Conservation (phyloP, 1,140 invertebrate genomes). For the Drosophila pruinosa region DNA sequence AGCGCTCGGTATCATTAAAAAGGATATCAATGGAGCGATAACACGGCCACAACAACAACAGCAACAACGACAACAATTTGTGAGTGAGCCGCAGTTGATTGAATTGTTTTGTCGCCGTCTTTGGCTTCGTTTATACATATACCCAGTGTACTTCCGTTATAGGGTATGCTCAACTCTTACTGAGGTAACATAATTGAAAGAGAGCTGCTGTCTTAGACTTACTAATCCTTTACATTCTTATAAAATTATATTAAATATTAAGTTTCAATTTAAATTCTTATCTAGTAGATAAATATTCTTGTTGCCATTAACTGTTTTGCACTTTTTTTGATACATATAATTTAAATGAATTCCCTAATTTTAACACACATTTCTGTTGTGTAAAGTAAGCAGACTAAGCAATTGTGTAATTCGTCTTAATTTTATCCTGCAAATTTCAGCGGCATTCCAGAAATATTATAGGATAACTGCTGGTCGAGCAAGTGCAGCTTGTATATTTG, state of each 20-base stretch:
- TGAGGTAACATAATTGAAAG: too few relatives aligned
- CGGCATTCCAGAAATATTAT: background rate
- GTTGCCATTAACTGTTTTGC: too few relatives aligned
- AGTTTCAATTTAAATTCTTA: too few relatives aligned
- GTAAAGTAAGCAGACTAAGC: too few relatives aligned
- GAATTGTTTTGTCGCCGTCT: constrained; percentile 70
- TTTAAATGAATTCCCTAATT: too few relatives aligned
- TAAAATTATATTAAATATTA: too few relatives aligned
- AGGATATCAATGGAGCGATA: constrained; percentile 77
- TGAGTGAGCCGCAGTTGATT: constrained; percentile 59
- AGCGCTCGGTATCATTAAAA: constrained; percentile 70
- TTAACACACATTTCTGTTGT: too few relatives aligned
- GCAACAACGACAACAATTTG: constrained; percentile 22
- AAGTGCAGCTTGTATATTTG: background rate
- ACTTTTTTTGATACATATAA: too few relatives aligned
- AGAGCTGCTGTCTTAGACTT: too few relatives aligned
- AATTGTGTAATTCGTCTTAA: too few relatives aligned
- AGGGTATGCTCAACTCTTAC: background rate
- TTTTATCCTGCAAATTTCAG: background rate
- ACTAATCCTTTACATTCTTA: too few relatives aligned
- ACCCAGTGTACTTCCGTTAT: background rate
- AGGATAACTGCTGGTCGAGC: background rate
- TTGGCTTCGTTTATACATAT: constrained; percentile 41
- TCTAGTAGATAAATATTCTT: too few relatives aligned
- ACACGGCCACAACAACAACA: constrained; percentile 61